phyloP scores from a whole-genome alignment of 1,140 invertebrate species.

The Scaptomyza hsui region DNA sequence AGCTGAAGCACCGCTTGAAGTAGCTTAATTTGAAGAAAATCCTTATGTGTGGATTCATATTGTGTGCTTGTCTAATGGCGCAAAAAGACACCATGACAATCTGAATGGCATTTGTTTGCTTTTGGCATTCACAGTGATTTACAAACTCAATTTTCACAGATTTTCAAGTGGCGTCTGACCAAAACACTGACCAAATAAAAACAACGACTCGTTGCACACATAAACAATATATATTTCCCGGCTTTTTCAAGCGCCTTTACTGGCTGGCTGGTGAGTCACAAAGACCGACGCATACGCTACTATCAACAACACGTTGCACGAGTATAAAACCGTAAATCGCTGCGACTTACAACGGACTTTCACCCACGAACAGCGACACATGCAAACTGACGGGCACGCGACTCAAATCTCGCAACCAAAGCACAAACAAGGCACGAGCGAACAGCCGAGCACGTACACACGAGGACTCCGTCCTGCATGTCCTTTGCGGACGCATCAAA shows the following conservation, averaged over 20 bases:
- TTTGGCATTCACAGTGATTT: slow-evolving; percentile 41
- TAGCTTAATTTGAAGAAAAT: slow-evolving; percentile 1
- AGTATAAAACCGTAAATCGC: slow-evolving; percentile 17
- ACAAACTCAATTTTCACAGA: slow-evolving; percentile 59
- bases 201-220: slow-evolving; percentile 41
- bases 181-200: slow-evolving; percentile 35
- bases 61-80: slow-evolving; percentile 20
- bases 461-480: slow-evolving; percentile 24
- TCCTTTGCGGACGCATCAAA: slow-evolving; percentile 16
- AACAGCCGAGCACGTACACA: slow-evolving; percentile 47
- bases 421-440: slow-evolving; percentile 67
- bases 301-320: slow-evolving; percentile 33
- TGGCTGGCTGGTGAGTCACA: slow-evolving; percentile 34
- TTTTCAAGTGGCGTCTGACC: slow-evolving; percentile 65
- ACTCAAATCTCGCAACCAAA: slow-evolving; percentile 59
- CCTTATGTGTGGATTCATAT: slow-evolving; percentile 24
- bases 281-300: slow-evolving; percentile 49
- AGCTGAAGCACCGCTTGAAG: slow-evolving; percentile 8
- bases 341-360: slow-evolving; percentile 50
- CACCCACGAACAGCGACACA: slow-evolving; percentile 66
- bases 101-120: slow-evolving; percentile 57
- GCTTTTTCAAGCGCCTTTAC: slow-evolving; percentile 34
- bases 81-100: slow-evolving; percentile 55
- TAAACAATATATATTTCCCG: slow-evolving; percentile 51
- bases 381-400: slow-evolving; percentile 69